Base-by-base conservation (phyloP, 2,797 vertebrate species). In the Sarcophilus harrisii region DNA sequence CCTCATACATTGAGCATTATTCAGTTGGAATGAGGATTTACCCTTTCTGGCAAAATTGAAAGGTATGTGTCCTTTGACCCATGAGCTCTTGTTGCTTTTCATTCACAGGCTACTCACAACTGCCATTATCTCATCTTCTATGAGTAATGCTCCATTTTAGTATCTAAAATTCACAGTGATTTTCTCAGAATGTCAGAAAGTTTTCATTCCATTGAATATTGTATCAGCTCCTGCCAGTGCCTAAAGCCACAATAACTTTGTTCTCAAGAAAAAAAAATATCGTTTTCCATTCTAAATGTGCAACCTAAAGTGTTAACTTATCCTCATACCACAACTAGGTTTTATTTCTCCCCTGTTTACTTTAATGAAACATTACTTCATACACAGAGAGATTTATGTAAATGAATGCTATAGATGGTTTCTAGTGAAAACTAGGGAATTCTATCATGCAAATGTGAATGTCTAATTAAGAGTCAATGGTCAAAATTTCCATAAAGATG, bases 401-500 rank as follows among this genome's bases (percentile, higher is more conserved):
- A 91, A 97, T 45, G 5, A 95, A 57, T 96, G 11, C 5, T 97
- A 89, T 94, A 87, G 94, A 94, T 94, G 30, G 13, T 97, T 95
- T 97, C 93, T 97, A 96, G 95, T 92, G 94, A 98, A 98, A 98
- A 98, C 92, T n/a, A 92, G 95, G 89, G 96, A 97, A 95, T 98
- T 98, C 49, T 81, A 97, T 98, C 95, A 97, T 97, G 96, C 57
- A 98, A 98, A 98, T 98, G 52, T 93, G 94, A 98, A 96, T 93
- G 73, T 18, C 95, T 98, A 98, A 98, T 98, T 98, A 98, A 98
- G 92, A 98, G 93, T 90, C 97, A 98, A 93, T 98, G 96, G 73
- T 97, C 97, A 98, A 97, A 96, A 98, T 98, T 97, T 98, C 93
- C 97, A 96, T 98, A 98, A 98, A 97, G 95, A 97, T 96, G 90